phyloP scores from a whole-genome alignment of 2,113 vertebrate species.

The Muscicapa adusta region DNA sequence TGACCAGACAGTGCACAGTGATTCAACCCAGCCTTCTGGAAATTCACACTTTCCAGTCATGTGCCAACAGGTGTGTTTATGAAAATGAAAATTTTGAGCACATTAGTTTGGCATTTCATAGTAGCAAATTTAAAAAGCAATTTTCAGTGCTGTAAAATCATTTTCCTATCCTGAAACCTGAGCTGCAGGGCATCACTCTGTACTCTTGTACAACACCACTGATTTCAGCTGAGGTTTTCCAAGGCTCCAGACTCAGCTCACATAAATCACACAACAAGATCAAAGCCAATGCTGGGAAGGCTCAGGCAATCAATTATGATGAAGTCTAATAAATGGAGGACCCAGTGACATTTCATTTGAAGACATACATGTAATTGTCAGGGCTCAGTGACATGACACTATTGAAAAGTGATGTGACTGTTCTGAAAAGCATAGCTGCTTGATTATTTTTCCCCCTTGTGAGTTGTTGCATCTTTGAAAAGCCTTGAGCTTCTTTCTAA shows the following conservation, averaged over 20 bases:
- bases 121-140: not conserved
- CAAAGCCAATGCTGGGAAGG: slow-evolving; percentile 1
- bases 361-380: not conserved
- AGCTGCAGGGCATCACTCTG: not conserved
- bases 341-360: slow-evolving; percentile 39
- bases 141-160: not conserved
- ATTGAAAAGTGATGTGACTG: not conserved
- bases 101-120: not conserved
- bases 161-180: not conserved
- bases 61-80: not conserved
- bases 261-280: slow-evolving; percentile 4
- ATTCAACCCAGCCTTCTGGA: not conserved
- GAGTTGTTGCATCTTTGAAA: not conserved
- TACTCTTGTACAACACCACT: not conserved
- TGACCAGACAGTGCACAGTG: rapidly evolving
- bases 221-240: not conserved
- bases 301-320: not conserved
- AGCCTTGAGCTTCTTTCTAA: not conserved
- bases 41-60: not conserved
- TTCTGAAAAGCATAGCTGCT: not conserved
- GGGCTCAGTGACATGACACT: not conserved
- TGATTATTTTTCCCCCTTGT: not conserved
- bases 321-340: slow-evolving; percentile 22
- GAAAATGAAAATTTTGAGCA: not conserved
- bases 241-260: not conserved